These are phyloP conservation scores for Eulithis testata DNA, from an alignment of 2,888 invertebrate genomes.

Conservation along the genomic window DNA sequence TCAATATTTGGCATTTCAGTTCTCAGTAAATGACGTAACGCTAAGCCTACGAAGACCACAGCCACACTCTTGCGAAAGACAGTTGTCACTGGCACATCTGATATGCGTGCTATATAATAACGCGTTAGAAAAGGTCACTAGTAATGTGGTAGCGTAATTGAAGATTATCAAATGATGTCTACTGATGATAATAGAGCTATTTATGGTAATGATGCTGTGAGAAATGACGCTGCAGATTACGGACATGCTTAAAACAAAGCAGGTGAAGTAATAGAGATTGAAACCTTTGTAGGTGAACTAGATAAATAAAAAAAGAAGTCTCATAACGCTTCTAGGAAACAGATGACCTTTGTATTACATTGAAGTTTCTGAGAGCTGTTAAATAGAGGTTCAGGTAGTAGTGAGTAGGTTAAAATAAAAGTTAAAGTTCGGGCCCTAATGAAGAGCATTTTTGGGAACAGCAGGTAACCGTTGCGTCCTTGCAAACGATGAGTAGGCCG, in stretches of 20 bases:
- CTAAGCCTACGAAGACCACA: constrained; percentile 39
- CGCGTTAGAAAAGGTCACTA: constrained; percentile 63
- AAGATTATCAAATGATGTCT: constrained; percentile 58
- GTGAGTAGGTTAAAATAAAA: constrained; percentile 22
- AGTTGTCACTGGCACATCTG: constrained; percentile 64
- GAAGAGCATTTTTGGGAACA: constrained; percentile 66
- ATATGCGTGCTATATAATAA: constrained; percentile 67
- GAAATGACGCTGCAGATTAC: constrained; percentile 26
- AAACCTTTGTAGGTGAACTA: neutral
- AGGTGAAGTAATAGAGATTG: constrained; percentile 16
- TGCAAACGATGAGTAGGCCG: constrained; percentile 55
- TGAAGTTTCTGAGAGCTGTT: neutral
- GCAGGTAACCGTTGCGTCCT: constrained; percentile 61
- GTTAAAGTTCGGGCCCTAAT: constrained; percentile 40
- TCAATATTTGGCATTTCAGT: constrained; percentile 80
- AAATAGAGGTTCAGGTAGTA: constrained; percentile 1
- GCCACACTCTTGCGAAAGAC: constrained; percentile 60
- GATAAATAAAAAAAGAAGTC: neutral
- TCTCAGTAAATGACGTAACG: constrained; percentile 64
- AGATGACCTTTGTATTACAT: neutral
- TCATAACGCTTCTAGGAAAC: neutral
- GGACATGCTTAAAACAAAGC: constrained; percentile 17
- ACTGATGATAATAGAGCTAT: constrained; percentile 50
- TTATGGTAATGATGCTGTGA: constrained; percentile 39
- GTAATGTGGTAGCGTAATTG: constrained; percentile 57